Evolutionary conservation across 2,113 vertebrate genomes (phyloP).

Genomic region (Daphoenositta chrysoptera): DNA sequence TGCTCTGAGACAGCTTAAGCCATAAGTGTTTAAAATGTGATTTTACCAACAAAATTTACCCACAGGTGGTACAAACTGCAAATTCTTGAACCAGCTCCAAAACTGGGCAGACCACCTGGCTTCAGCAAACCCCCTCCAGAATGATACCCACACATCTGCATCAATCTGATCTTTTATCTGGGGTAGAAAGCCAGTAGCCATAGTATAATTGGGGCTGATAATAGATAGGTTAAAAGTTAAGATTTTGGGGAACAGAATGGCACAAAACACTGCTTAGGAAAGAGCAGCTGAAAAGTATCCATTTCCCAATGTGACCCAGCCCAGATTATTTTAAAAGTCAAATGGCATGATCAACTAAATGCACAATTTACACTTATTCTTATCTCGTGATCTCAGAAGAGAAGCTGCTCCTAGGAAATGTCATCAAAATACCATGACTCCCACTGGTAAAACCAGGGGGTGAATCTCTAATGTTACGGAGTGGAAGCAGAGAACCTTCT

Average conservation of each 20-base stretch:
- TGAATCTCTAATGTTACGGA: not conserved
- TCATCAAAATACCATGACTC: conserved; percentile 55
- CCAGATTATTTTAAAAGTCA: conserved; percentile 18
- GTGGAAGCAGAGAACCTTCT: not conserved
- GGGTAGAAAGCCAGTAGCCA: not conserved
- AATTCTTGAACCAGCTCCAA: not conserved
- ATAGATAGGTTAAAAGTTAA: not conserved
- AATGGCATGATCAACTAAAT: not conserved
- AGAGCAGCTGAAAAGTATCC: not conserved
- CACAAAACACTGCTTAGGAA: not conserved
- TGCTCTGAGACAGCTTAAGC: not conserved
- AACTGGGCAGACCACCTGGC: accelerated
- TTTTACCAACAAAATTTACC: not conserved
- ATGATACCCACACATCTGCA: not conserved
- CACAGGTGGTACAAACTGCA: accelerated
- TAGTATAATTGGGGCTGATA: not conserved
- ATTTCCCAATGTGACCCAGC: not conserved
- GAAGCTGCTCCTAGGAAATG: conserved; percentile 25
- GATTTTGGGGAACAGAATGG: not conserved
- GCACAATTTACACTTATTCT: conserved; percentile 15
- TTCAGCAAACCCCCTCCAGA: not conserved
- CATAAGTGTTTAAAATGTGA: not conserved
- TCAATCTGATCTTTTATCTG: not conserved
- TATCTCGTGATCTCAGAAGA: conserved; percentile 24
- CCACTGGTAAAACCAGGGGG: conserved; percentile 3